These are phyloP conservation scores for Prunella fulvescens DNA, from an alignment of 2,113 vertebrate genomes.

Conservation along the genomic window DNA sequence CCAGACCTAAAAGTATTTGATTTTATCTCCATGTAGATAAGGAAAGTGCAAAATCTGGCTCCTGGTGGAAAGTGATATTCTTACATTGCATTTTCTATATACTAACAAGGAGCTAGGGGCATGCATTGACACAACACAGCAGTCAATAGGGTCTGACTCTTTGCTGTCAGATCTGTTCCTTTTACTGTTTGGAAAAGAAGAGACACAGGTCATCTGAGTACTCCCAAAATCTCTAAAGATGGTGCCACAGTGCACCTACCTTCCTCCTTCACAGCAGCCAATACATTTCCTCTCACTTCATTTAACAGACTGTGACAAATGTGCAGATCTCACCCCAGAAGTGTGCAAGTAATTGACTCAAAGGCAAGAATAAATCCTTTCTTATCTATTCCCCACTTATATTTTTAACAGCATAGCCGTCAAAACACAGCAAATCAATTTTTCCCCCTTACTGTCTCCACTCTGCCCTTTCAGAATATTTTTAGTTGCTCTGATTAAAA, in stretches of 20 bases:
- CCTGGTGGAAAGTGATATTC: background rate
- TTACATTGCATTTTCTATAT: background rate
- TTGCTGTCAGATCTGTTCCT: background rate
- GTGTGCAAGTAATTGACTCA: background rate
- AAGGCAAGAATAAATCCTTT: background rate
- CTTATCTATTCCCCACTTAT: background rate
- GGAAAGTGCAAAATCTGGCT: background rate
- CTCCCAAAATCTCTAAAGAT: background rate
- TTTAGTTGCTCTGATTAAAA: conserved; percentile 62
- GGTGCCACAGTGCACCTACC: background rate
- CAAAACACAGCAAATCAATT: conserved; percentile 10
- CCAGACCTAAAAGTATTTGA: background rate
- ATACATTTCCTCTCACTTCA: background rate
- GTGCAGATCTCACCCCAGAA: background rate
- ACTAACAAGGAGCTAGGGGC: background rate
- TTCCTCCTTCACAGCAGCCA: background rate
- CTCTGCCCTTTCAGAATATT: background rate
- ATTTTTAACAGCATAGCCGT: background rate
- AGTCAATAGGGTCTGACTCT: background rate
- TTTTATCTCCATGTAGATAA: background rate
- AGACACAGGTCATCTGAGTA: background rate
- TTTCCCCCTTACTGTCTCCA: background rate
- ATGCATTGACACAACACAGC: background rate
- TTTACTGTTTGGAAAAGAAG: background rate
- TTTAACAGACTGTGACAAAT: background rate